A percentile compares a stretch with the other conserved stretches of the same genome.
These are phyloP conservation scores for Falco concolor DNA, from an alignment of 2,797 vertebrate species.

Conservation along the genomic window DNA sequence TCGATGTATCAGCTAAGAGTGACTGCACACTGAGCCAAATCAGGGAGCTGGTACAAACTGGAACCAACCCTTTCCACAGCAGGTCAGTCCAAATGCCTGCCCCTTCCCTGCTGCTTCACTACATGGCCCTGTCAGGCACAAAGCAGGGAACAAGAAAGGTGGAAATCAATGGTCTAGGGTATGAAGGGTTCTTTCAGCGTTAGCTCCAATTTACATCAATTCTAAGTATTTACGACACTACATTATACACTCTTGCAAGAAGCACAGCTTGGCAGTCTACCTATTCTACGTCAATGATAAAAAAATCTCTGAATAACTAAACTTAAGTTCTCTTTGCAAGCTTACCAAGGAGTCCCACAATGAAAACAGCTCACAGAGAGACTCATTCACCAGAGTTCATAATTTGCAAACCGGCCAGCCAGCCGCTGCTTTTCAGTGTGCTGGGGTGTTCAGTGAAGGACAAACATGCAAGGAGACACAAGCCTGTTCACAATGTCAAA, in stretches of 20 bases:
- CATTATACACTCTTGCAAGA: background rate
- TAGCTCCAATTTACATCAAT: background rate
- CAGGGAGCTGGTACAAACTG: background rate
- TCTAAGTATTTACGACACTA: background rate
- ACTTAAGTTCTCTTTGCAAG: background rate
- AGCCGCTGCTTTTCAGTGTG: background rate
- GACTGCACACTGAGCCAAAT: background rate
- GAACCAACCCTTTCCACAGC: background rate
- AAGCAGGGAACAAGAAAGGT: background rate
- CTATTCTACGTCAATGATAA: background rate
- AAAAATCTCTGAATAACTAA: background rate
- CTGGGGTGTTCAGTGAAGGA: background rate
- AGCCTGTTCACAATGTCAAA: background rate
- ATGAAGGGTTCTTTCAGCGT: background rate
- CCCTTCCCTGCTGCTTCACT: background rate
- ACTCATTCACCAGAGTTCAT: background rate
- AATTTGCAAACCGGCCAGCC: background rate
- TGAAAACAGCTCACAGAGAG: background rate
- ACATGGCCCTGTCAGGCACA: accelerated
- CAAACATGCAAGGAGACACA: background rate
- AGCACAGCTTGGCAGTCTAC: background rate
- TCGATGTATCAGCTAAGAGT: background rate
- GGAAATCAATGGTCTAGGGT: background rate
- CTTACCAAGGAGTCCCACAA: background rate
- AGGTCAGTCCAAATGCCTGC: background rate